Evolutionary conservation across 2,888 invertebrate species (phyloP), one percentile per base, ranked within the genome.

Genomic region (Liodrosophila aerea): DNA sequence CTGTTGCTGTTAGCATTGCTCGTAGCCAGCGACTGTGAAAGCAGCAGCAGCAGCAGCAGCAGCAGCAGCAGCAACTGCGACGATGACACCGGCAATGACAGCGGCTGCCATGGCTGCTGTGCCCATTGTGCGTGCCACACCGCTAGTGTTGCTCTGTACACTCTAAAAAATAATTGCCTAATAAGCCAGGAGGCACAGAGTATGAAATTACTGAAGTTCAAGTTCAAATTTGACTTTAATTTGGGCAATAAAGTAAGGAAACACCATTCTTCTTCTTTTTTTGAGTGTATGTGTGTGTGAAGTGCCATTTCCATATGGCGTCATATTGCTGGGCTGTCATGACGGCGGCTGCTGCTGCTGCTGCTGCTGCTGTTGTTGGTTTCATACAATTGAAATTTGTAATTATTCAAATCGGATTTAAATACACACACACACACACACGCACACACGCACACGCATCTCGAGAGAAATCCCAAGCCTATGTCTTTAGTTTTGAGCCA

Each of bases 351-450:
- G 49, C 58, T 29, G 50, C 39, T 34, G 64, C 54, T 61, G 51
- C 40, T 36, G 52, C 53, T 15, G 51, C 52, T 40, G 65, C 60
- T 53, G 59, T 41, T 57, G 73, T 60, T 73, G 74, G 63, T 75
- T 83, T 77, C 61, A 67, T 83, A 80, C 80, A 80, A 80, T 83
- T 83, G 84, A 80, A 80, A 80, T 80, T 80, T 83, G 81, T 80
- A 80, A 80, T 80, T 80, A 80, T 80, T 80, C 84, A 80, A 80
- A 80, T 80, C 80, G 80, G 80, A 80, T 80, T 80, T 80, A 80
- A 80, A 75, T 59, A 51, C 67, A 59, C 60, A 71, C 43, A 67
- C 47, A 62, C n/a, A 53, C 41, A 46, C 34, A 64, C 13, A 51
- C 67, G 57, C 60, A 71, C 43, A 67, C 47, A 62, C n/a, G 50